Evolutionary conservation across 2,888 invertebrate genomes (phyloP), one percentile per base, ranked within the genome.

Genomic region (Gymnocheta viridis): DNA sequence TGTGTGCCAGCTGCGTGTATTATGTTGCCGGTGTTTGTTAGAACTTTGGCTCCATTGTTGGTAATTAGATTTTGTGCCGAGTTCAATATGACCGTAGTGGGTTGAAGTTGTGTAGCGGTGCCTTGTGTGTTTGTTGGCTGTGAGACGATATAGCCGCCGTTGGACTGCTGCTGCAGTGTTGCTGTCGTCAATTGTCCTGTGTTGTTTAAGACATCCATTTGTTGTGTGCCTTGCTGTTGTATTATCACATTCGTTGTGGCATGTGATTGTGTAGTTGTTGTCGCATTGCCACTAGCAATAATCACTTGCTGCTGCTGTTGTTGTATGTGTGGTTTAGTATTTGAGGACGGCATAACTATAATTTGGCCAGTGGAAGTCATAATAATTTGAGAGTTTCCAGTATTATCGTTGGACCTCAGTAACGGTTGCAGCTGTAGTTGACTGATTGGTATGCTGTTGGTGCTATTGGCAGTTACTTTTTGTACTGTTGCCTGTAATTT

Each of bases 321-420:
- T 12, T 88, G 88, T 24, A 87, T 85, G 27, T 88, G 88, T 17
- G 88, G 58, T 51, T 88, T 88, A 38, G 85, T 82, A 64, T 86
- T 88, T 27, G 84, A 81, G 47, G 86, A 86, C 27, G 91, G 92
- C 87, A 92, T 91, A 22, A 92, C 91, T 74, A 92, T 89, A 35
- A 92, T 86, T 80, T 92, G 92, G 2, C 92, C 92, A 2, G 91
- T 90, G 0, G 92, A 92, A 19, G 92, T 92, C 92, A 92, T 92
- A 32, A 92, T 91, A 54, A 92, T 87, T 82, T 92, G 92, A 49
- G 90, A 32, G 89, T 89, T 56, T 85, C 86, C 58, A 87, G 86
- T 51, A 67, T 82, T 27, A 67, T 77, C 62, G 56, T 86, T 85
- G 10, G 89, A 86, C 4, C 88, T 88, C 7, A 90, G 85, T 72